Conservation (phyloP, 23 tunicate genomes). For the Pegea sp. region DNA sequence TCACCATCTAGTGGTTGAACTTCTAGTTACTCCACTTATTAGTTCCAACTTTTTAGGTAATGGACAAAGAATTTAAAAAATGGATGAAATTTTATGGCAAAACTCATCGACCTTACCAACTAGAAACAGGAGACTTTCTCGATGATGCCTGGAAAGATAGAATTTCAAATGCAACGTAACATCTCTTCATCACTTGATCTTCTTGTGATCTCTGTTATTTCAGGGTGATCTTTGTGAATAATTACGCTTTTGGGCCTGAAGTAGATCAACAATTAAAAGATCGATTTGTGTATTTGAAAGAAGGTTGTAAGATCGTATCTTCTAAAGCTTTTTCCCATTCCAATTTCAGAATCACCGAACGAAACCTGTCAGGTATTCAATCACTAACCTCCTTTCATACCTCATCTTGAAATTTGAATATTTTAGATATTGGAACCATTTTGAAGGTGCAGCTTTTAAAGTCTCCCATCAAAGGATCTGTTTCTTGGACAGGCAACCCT, state of each 20-base stretch:
- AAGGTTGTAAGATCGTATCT: conserved; percentile 74
- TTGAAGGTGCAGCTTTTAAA: conserved; percentile 34
- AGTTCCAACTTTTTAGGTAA: conserved; percentile 13
- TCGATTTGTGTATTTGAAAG: conserved; percentile 60
- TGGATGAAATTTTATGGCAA: conserved; percentile 96
- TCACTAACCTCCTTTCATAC: neutral
- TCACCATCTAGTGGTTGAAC: too few species aligned
- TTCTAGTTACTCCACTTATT: too few species aligned
- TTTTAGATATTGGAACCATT: conserved; percentile 75
- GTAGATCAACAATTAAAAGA: conserved; percentile 77
- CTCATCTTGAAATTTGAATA: neutral
- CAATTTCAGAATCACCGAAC: conserved; percentile 74
- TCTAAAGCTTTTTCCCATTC: conserved; percentile 82
- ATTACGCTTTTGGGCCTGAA: conserved; percentile 91
- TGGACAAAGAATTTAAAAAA: conserved; percentile 63
- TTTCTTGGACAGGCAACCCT: conserved; percentile 88
- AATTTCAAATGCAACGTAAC: conserved; percentile 63
- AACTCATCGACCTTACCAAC: conserved; percentile 43
- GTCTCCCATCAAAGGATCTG: conserved; percentile 78
- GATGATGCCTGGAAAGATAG: conserved; percentile 35
- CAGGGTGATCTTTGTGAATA: conserved; percentile 91
- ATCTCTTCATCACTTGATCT: neutral
- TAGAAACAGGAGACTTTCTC: conserved; percentile 66
- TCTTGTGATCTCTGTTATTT: neutral
- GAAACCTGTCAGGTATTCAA: conserved; percentile 63